Evolutionary conservation across 2,797 vertebrate genomes (phyloP), one percentile per base, ranked within the genome.

Genomic region (Labeo calbasu): DNA sequence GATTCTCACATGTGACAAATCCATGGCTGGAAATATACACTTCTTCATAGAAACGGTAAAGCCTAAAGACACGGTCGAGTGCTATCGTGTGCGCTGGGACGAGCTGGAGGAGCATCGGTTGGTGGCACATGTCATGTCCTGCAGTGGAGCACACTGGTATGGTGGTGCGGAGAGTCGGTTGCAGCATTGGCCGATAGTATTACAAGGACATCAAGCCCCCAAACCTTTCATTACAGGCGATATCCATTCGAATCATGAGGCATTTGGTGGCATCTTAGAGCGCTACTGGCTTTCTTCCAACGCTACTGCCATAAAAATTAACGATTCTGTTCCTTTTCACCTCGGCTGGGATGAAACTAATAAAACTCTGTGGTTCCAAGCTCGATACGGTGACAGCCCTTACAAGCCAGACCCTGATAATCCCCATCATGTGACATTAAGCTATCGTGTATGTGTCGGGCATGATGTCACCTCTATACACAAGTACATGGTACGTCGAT

Each of bases 221-320:
- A 92, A 92, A 87, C 97, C 98, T 12, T 99, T 97, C 32, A 94
- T 99, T 90, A 98, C 98, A 7, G 96, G 97, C 0, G 98, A 99
- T 0, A 92, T 99, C 71, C 96, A 96, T 90, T 93, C 95, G 0
- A 96, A 96, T 43, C 91, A 95, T n/a, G 93, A 95, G 0, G 94
- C 94, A 1, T 98, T 98, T 53, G 97, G 97, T 9, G 95, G 96
- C 82, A 97, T 99, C 90, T 92, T 99, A 0, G 98, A 99, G 87
- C 96, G 97, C 61, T 99, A 99, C 89, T 99, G 98, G 98, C 91
- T 99, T 57, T 99, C 98, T 0, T 98, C 97, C 7, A 98, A 96
- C 2, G 98, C 95, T 0, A 96, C 95, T 0, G 96, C 97, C 48
- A 97, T 98, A 88, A 97, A 98, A 90, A 97, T 98, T 48, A 97